Conservation (phyloP, 2,113 vertebrate species). For the Rattus rattus region DNA sequence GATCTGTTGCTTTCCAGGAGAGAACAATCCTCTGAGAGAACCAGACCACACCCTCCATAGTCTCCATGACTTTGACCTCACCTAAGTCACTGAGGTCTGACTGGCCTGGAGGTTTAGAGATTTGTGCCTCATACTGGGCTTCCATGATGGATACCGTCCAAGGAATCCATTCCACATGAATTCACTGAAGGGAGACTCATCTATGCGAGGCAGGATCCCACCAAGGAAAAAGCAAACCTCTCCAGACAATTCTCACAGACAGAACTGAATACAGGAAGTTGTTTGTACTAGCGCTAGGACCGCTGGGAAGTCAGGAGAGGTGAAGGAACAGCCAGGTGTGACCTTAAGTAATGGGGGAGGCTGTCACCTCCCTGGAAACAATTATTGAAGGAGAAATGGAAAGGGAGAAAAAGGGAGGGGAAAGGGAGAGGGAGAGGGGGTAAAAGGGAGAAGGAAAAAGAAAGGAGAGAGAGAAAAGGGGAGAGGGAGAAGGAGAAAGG, state of each 20-base stretch:
- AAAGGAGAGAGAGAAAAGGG: background rate
- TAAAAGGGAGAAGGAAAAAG: no score
- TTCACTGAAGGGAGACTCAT: background rate
- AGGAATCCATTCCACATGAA: background rate
- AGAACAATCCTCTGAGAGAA: accelerated
- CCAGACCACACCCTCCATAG: accelerated
- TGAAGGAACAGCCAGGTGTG: background rate
- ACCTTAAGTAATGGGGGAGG: background rate
- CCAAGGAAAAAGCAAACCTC: background rate
- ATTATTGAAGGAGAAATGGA: background rate
- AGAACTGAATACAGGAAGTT: background rate
- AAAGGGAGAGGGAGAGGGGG: no score
- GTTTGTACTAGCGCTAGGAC: background rate
- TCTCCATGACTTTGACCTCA: background rate
- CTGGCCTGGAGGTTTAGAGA: background rate
- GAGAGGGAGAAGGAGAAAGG: accelerated
- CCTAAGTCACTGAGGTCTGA: background rate
- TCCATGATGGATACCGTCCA: background rate
- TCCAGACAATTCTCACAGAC: background rate
- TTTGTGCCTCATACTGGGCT: background rate
- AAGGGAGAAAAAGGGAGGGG: background rate
- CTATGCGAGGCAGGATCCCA: background rate
- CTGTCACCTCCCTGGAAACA: background rate
- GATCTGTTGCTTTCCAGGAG: background rate
- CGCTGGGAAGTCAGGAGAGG: background rate